Evolutionary conservation across 2,113 vertebrate species (phyloP).

Genomic region (Carassius auratus): DNA sequence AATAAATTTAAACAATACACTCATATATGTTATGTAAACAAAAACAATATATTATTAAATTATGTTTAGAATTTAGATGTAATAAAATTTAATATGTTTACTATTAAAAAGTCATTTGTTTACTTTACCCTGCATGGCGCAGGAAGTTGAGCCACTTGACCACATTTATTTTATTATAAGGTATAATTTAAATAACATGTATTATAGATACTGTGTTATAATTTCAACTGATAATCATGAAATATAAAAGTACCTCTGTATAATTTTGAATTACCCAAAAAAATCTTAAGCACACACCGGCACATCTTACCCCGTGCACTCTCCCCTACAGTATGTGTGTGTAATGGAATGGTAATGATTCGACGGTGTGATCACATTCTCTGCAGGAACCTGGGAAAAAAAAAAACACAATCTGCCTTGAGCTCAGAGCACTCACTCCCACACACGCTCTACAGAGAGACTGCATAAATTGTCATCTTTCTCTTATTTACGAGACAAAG

Average conservation of each 20-base stretch:
- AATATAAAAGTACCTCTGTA: not conserved
- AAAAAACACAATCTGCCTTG: conserved; percentile 55
- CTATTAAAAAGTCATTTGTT: not conserved
- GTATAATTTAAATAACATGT: not conserved
- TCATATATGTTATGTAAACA: no score
- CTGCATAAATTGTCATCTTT: conserved; percentile 80
- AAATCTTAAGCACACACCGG: not conserved
- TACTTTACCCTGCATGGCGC: not conserved
- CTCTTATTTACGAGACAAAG: conserved; percentile 55
- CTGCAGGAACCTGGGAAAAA: conserved; percentile 73
- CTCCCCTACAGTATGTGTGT: conserved; percentile 69
- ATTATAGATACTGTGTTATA: not conserved
- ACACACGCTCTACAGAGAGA: conserved; percentile 72
- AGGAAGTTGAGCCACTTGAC: not conserved
- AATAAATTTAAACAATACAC: no score
- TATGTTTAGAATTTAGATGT: not conserved
- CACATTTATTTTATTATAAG: not conserved
- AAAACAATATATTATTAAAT: not conserved
- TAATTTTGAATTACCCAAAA: not conserved
- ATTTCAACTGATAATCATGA: not conserved
- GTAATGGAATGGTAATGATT: conserved; percentile 71
- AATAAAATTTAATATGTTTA: not conserved
- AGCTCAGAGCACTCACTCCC: conserved; percentile 43
- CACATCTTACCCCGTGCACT: not conserved
- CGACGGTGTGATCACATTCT: conserved; percentile 76